These are phyloP conservation scores for Lycophotia porphyrea DNA, from an alignment of 2,888 invertebrate genomes.

Conservation along the genomic window DNA sequence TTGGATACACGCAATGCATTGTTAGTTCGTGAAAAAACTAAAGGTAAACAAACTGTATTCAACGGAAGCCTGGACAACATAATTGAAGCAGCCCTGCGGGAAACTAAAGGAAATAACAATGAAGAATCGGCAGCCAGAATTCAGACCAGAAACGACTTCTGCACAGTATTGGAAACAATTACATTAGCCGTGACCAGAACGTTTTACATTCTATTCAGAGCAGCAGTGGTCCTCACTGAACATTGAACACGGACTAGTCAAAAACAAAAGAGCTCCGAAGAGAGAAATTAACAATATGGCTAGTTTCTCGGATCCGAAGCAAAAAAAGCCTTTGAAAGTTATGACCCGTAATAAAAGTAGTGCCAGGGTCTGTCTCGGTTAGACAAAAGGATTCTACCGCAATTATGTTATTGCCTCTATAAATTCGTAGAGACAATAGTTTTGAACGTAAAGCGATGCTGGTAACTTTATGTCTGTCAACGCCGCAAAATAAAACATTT, in stretches of 20 bases:
- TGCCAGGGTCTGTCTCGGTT: conserved; percentile 68
- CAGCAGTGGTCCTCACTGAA: conserved; percentile 29
- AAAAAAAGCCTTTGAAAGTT: conserved; percentile 79
- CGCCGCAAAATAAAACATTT: conserved; percentile 81
- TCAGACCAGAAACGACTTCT: conserved; percentile 76
- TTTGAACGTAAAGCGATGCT: conserved; percentile 72
- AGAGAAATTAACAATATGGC: conserved; percentile 77
- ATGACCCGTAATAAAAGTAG: conserved; percentile 80
- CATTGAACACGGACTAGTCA: conserved; percentile 67
- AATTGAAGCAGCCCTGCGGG: conserved; percentile 77
- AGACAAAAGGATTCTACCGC: conserved; percentile 83
- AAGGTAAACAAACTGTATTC: conserved; percentile 69
- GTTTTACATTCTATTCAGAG: conserved; percentile 76
- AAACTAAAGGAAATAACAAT: conserved; percentile 73
- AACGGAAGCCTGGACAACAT: conserved; percentile 79
- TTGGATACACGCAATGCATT: conserved; percentile 43
- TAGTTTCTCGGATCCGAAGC: conserved; percentile 74
- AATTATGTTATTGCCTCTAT: conserved; percentile 84
- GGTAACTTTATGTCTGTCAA: conserved; percentile 81
- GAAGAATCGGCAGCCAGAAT: conserved; percentile 77
- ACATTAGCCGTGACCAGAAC: conserved; percentile 77
- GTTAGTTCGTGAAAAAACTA: conserved; percentile 57
- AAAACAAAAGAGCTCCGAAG: conserved; percentile 73
- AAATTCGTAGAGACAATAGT: conserved; percentile 81
- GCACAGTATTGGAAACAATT: conserved; percentile 77